phyloP scores from a whole-genome alignment of 2,888 invertebrate genomes.

The Lottia gigantea region DNA sequence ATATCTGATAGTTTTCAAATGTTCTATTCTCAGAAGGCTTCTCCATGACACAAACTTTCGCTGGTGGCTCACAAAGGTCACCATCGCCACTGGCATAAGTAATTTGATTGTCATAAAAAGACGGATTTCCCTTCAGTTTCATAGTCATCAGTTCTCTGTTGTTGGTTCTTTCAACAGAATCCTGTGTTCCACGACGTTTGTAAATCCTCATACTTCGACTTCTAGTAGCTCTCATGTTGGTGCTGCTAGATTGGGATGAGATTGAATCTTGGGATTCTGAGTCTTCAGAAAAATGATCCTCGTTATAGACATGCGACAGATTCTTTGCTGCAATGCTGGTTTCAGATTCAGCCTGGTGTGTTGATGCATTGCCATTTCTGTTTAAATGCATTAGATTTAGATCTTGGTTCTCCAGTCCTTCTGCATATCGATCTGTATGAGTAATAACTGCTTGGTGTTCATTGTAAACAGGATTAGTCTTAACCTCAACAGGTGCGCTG shows the following conservation, averaged over 20 bases:
- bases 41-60: background rate
- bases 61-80: background rate
- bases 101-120: background rate
- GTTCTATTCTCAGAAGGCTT: background rate
- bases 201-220: background rate
- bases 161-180: constrained; percentile 1
- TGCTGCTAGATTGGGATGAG: background rate
- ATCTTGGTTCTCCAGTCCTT: background rate
- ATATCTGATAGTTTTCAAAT: constrained; percentile 18
- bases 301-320: background rate
- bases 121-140: background rate
- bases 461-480: background rate
- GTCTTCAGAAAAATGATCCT: background rate
- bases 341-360: background rate
- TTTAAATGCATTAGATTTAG: background rate
- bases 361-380: constrained; percentile 1
- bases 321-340: constrained; percentile 1
- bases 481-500: background rate
- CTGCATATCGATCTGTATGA: background rate
- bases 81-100: background rate
- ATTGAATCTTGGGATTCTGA: background rate
- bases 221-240: background rate
- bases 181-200: background rate
- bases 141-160: background rate
- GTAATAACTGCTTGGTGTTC: background rate